Percentiles rank a stretch among this genome's conserved stretches.
Conservation (phyloP, 1,140 invertebrate genomes). For the Achroia grisella region DNA sequence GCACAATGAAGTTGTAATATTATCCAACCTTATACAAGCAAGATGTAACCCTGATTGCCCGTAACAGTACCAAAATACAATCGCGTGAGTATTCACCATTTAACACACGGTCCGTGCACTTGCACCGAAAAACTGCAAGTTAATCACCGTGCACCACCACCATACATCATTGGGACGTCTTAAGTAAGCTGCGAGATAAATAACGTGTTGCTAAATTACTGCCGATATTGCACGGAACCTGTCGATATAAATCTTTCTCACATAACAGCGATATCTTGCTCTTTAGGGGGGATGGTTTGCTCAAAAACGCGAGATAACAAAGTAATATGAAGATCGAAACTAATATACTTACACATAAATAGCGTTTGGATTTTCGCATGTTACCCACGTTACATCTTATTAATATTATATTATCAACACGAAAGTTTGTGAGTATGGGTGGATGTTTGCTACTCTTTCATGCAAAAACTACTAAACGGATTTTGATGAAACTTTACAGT, state of each 20-base stretch:
- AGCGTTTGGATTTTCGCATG: too few relatives aligned
- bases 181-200: conserved; percentile 31
- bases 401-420: too few relatives aligned
- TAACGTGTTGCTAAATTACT: conserved; percentile 18
- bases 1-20: too few relatives aligned
- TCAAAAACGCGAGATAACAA: neutral
- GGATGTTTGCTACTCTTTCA: too few relatives aligned
- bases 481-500: too few relatives aligned
- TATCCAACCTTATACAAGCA: too few relatives aligned
- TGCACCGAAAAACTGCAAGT: conserved; percentile 47
- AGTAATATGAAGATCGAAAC: neutral
- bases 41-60: too few relatives aligned
- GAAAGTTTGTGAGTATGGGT: too few relatives aligned
- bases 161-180: conserved; percentile 37
- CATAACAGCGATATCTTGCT: too few relatives aligned
- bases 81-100: conserved; percentile 51
- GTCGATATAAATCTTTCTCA: conserved; percentile 20
- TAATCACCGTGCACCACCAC: conserved; percentile 47
- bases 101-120: conserved; percentile 8
- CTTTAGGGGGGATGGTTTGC: neutral
- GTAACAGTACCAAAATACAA: conserved; percentile 5
- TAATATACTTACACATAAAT: neutral
- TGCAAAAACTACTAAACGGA: too few relatives aligned
- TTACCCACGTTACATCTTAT: too few relatives aligned
- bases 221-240: conserved; percentile 17